Evolutionary conservation across 2,888 invertebrate species (phyloP).

Genomic region (Lasiommata megera): DNA sequence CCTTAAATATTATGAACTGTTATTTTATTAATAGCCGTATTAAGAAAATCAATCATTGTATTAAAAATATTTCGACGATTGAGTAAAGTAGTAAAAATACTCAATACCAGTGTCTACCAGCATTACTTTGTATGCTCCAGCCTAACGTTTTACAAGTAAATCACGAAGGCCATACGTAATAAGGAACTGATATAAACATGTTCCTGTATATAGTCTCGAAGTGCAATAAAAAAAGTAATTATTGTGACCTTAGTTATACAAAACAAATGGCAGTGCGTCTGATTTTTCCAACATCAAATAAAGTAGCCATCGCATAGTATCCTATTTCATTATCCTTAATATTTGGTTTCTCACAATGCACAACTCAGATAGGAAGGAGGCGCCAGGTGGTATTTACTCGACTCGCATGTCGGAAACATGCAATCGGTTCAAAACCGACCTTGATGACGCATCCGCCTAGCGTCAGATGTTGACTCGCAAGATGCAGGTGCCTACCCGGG

Average conservation of each 20-base stretch:
- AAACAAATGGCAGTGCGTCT: neutral
- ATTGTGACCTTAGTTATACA: conserved; percentile 8
- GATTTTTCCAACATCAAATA: neutral
- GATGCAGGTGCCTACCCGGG: conserved; percentile 60
- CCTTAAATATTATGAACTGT: no score
- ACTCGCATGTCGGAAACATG: conserved; percentile 21
- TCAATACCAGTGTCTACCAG: no score
- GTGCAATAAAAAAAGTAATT: conserved; percentile 4
- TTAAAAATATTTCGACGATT: no score
- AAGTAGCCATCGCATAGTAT: neutral
- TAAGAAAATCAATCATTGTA: no score
- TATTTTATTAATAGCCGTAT: no score
- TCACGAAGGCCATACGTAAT: conserved; percentile 20
- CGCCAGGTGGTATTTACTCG: conserved; percentile 17
- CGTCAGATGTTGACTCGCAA: conserved; percentile 49
- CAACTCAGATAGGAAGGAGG: neutral
- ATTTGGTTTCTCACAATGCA: neutral
- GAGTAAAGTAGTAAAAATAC: no score
- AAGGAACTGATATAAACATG: conserved; percentile 22
- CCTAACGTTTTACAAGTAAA: conserved; percentile 11
- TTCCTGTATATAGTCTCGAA: conserved; percentile 9
- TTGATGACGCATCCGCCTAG: conserved; percentile 34
- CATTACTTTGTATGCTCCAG: neutral
- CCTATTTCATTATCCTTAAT: no score
- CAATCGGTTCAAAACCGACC: conserved; percentile 27